These are phyloP conservation scores for Tetranychus cinnabarinus DNA, from an alignment of 1,140 invertebrate genomes.

Conservation along the genomic window DNA sequence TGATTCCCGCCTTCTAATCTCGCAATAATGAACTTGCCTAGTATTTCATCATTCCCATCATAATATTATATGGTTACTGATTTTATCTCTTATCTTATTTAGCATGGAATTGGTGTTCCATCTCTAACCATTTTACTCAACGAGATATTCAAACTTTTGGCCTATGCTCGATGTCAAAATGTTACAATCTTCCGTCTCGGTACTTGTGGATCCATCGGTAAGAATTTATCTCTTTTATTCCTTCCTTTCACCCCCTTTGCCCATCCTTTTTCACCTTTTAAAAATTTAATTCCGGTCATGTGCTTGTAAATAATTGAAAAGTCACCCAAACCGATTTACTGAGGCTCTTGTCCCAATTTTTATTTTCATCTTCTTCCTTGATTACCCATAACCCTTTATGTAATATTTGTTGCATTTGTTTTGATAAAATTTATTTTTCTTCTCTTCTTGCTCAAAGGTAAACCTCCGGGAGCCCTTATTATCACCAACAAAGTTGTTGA, in stretches of 20 bases:
- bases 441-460: slow-evolving; percentile 9
- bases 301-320: no score
- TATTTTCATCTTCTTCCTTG: not conserved
- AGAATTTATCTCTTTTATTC: not conserved
- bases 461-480: slow-evolving; percentile 63
- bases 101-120: slow-evolving; percentile 84
- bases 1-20: no score
- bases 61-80: not conserved
- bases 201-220: slow-evolving; percentile 72
- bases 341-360: no score
- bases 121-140: slow-evolving; percentile 74
- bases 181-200: slow-evolving; percentile 76
- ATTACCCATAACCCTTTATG: not conserved
- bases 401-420: not conserved
- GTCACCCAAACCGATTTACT: no score
- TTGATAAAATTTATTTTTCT: not conserved
- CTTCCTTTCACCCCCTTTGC: no score
- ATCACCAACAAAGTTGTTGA: slow-evolving; percentile 30
- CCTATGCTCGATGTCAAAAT: slow-evolving; percentile 61
- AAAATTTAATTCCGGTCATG: no score
- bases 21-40: no score
- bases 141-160: slow-evolving; percentile 78
- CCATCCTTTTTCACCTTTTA: no score
- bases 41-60: no score
- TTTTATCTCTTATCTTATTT: slow-evolving; percentile 1